phyloP scores from a whole-genome alignment of 2,113 vertebrate species.

The Empidonax traillii region DNA sequence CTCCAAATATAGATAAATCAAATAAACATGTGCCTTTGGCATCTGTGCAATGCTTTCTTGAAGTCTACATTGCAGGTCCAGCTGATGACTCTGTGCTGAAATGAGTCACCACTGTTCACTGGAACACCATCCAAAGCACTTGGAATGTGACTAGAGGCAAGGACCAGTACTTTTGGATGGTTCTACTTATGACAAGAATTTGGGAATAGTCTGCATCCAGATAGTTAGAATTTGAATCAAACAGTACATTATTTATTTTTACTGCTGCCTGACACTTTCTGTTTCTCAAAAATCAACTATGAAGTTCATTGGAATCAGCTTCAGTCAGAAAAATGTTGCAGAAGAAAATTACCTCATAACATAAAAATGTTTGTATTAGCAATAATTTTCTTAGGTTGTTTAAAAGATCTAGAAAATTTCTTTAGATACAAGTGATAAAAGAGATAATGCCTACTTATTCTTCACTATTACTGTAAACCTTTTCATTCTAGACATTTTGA shows the following conservation, averaged over 20 bases:
- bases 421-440: neutral
- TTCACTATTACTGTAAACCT: neutral
- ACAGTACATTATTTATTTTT: conserved; percentile 30
- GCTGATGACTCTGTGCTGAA: conserved; percentile 31
- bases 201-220: conserved; percentile 42
- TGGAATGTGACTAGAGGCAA: conserved; percentile 39
- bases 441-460: neutral
- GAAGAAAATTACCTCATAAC: conserved; percentile 22
- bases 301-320: conserved; percentile 50
- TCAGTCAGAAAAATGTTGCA: conserved; percentile 35
- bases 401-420: neutral
- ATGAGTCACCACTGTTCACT: conserved; percentile 1
- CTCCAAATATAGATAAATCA: conserved; percentile 25
- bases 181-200: conserved; percentile 37
- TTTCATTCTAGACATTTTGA: neutral
- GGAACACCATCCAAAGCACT: conserved; percentile 6
- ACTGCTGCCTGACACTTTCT: conserved; percentile 37
- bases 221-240: conserved; percentile 31
- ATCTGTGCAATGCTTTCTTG: neutral
- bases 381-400: neutral
- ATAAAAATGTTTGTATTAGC: conserved; percentile 6
- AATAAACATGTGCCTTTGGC: conserved; percentile 38
- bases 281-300: conserved; percentile 36
- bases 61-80: conserved; percentile 17
- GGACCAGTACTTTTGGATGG: conserved; percentile 26